Percentiles rank a stretch among this genome's conserved stretches.
Evolutionary conservation across 1,140 invertebrate genomes (phyloP).

Genomic region (Eupeodes corollae): DNA sequence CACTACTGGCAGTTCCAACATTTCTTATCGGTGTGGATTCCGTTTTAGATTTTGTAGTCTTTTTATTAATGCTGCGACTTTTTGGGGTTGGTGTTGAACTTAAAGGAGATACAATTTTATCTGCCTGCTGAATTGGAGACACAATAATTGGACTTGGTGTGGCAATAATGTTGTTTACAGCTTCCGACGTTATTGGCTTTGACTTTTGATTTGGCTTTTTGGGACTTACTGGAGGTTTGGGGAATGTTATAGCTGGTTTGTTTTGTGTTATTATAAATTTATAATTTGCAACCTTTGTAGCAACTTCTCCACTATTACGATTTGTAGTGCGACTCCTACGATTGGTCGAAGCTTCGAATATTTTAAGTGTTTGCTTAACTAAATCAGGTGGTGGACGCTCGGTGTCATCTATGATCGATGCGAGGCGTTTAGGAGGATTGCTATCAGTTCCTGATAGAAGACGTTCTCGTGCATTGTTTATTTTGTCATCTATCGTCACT

Average conservation of each 20-base stretch:
- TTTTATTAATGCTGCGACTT: slow-evolving; percentile 6
- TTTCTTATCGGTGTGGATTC: background rate
- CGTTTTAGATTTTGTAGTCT: background rate
- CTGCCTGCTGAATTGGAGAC: slow-evolving; percentile 15
- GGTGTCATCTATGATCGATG: slow-evolving; percentile 59
- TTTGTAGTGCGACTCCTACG: slow-evolving; percentile 33
- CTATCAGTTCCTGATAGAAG: slow-evolving; percentile 27
- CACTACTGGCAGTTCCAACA: background rate
- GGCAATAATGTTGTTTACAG: background rate
- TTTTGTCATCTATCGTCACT: slow-evolving; percentile 37
- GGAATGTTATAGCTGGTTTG: slow-evolving; percentile 23
- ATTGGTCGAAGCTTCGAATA: slow-evolving; percentile 65
- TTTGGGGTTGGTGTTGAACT: slow-evolving; percentile 8
- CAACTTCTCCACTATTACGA: slow-evolving; percentile 45
- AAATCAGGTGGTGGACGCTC: slow-evolving; percentile 75
- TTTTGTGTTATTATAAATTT: slow-evolving; percentile 49
- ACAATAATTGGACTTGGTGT: slow-evolving; percentile 8
- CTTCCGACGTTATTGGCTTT: background rate
- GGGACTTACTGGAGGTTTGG: slow-evolving; percentile 39
- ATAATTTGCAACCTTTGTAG: slow-evolving; percentile 52
- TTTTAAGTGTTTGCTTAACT: slow-evolving; percentile 68
- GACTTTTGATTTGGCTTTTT: slow-evolving; percentile 15
- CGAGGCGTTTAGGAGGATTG: slow-evolving; percentile 48
- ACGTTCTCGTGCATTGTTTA: slow-evolving; percentile 26
- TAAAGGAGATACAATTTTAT: slow-evolving; percentile 5